Base-by-base conservation (phyloP, 2,113 vertebrate species). In the Clarias batrachus region DNA sequence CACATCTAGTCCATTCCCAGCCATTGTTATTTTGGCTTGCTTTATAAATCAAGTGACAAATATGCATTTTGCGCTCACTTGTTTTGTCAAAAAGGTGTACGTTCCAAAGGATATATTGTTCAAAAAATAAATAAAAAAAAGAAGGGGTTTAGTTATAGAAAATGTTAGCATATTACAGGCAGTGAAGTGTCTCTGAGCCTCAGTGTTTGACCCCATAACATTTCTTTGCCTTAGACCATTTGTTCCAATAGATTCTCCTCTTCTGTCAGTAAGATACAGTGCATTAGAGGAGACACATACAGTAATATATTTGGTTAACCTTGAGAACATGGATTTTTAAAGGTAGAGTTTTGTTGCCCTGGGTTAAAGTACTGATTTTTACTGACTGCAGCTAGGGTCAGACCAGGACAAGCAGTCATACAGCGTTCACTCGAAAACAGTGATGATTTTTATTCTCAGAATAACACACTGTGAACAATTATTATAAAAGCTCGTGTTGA, bases 311-410 rank as follows among this genome's bases (percentile, higher is more conserved):
- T 4, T 48, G 52, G 6, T 27, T 12, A n/a, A 25, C 59, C 60
- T 16, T 30, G 56, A 81, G 59, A 37, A 52, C 54, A 48, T 62
- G 21, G 25, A 59, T 14, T 4, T 77, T 77, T 17, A 57, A 33
- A 57, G 16, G 25, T 41, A 63, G 66, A 86, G 80, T 21, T 37
- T 37, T 78, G 74, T 16, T 82, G 65, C 70, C 66, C 48, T 12
- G 60, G 48, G 59, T 82, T 81, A 30, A 88, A 62, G 48, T n/a
- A n/a, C 19, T 79, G 66, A n/a, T 70, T 37, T 88, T 62, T 63
- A 71, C 19, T 30, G 80, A 86, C 68, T 81, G 48, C 12, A 25
- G 86, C 37, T 33, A 62, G 73, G 63, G 27, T 83, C 65, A 82
- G 25, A 62, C n/a, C 25, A 79, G 81, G 73, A 80, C 41, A 83